Percentiles rank a stretch among this genome's conserved stretches.
phyloP scores from a whole-genome alignment of 2,888 invertebrate genomes.

The Micropterix aruncella region DNA sequence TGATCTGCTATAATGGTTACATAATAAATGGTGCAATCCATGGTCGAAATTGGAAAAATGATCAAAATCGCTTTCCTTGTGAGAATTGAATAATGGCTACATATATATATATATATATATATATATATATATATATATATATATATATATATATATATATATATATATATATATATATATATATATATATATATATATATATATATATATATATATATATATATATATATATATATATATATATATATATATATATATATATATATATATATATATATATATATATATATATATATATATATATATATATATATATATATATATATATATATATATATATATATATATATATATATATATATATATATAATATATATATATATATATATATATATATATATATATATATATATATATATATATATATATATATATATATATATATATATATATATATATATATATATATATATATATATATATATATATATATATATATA shows the following conservation, averaged over 20 bases:
- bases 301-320: conserved; percentile 8
- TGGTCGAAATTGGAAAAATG: no score
- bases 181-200: conserved; percentile 4
- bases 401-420: neutral
- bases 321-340: conserved; percentile 6
- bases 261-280: conserved; percentile 3
- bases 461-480: neutral
- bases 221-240: conserved; percentile 8
- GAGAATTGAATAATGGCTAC: no score
- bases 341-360: conserved; percentile 2
- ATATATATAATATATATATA: neutral
- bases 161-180: no score
- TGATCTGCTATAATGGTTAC: no score
- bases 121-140: no score
- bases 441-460: neutral
- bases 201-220: conserved; percentile 6
- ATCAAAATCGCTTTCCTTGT: no score
- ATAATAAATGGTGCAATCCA: no score
- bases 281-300: conserved; percentile 4
- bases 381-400: neutral
- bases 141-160: no score
- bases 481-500: neutral
- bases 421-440: neutral
- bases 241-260: conserved; percentile 6
- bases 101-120: no score